phyloP scores from a whole-genome alignment of 1,140 invertebrate species.

The Drosophila tani region DNA sequence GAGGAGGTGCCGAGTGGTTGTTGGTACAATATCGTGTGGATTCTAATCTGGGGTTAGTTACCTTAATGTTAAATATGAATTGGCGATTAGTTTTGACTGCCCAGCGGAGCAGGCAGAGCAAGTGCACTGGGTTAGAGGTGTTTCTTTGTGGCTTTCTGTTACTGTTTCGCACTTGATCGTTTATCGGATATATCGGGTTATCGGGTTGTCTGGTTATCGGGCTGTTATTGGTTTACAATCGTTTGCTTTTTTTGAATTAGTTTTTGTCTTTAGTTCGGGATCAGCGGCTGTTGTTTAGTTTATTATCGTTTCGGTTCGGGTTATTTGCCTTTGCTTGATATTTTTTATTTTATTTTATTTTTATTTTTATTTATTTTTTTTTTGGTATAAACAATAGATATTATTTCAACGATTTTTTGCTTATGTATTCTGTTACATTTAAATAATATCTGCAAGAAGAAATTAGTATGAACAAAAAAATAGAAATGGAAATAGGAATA shows the following conservation, averaged over 20 bases:
- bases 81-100: conserved; percentile 71
- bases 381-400: conserved; percentile 44
- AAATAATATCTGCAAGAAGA: conserved; percentile 84
- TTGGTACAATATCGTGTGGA: conserved; percentile 22
- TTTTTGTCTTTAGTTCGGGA: conserved; percentile 20
- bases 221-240: conserved; percentile 19
- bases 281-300: conserved; percentile 31
- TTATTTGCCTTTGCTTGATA: conserved; percentile 33
- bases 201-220: conserved; percentile 11
- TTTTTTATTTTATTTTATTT: conserved; percentile 8
- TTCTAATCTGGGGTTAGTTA: conserved; percentile 71
- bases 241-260: conserved; percentile 10
- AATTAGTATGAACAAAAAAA: conserved; percentile 76
- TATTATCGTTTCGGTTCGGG: conserved; percentile 7
- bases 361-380: conserved; percentile 12
- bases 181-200: conserved; percentile 13
- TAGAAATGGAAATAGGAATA: conserved; percentile 41
- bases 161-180: conserved; percentile 20
- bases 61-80: conserved; percentile 75
- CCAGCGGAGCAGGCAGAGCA: conserved; percentile 52
- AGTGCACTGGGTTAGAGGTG: conserved; percentile 64
- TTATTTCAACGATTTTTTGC: conserved; percentile 51
- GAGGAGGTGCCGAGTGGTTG: conserved; percentile 38
- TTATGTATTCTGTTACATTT: conserved; percentile 72
- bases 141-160: conserved; percentile 52